Base-by-base conservation (phyloP, 2,888 invertebrate genomes). In the Sarcophaga caerulescens region DNA sequence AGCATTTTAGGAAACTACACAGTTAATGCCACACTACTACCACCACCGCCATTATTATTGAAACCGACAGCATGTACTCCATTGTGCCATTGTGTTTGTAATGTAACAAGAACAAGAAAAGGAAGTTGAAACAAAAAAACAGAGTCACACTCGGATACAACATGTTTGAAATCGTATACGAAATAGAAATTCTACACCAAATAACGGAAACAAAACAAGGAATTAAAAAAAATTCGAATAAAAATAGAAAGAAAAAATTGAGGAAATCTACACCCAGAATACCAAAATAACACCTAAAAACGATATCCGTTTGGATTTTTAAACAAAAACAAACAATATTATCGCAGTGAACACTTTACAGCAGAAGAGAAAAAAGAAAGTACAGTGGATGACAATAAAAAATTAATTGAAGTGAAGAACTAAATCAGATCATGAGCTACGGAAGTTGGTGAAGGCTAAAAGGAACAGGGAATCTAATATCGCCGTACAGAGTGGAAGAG, bases 1-100 rank as follows among this genome's bases (percentile, higher is more conserved):
- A 81, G 84, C 62, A 66, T 78, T 81, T 81, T 52, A 70, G 59
- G 73, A 75, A 76, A 76, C 68, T 21, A 65, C 35, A 35, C 35
- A 10, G 35, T 35, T 35, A 35, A 35, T 35, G 35, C 35, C 10
- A 52, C 4, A 52, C 17, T 17, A 52, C 14, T 3, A 52, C 12
- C 17, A 52, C 71, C 71, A 65, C 65, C 44, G 52, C 11, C n/a
- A 69, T 6, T 19, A 44, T n/a, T 21, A 70, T 52, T 14, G 59
- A 63, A 2, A 10, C 17, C 35, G 59, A 23, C 60, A 69, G 68
- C 25, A 63, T 35, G 44, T 71, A 17, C 19, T 19, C 23, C 25
- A 65, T 35, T 35, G 8, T 1, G 4, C 52, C 12, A 52, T 52
- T 52, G 52, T 52, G 5, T 12, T 52, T 52, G 52, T 52, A 52